These are phyloP conservation scores for Holothuria scabra DNA, from an alignment of 53 echinoderm and acorn worm species.

Conservation along the genomic window DNA sequence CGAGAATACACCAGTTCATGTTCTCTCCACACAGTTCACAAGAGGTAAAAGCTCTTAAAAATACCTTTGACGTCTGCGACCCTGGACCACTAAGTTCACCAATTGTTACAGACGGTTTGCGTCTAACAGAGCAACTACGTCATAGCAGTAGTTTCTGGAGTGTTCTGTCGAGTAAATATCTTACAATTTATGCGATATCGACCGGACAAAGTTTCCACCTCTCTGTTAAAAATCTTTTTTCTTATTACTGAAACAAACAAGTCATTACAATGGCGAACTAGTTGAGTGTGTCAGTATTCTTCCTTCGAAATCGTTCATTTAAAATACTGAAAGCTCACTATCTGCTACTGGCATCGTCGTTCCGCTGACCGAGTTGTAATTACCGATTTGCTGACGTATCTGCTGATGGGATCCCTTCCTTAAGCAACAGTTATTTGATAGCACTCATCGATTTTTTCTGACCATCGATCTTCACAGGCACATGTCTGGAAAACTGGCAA, in stretches of 20 bases:
- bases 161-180: background rate
- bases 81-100: too few relatives aligned
- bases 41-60: too few relatives aligned
- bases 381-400: constrained; percentile 23
- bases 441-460: constrained; percentile 18
- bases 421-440: background rate
- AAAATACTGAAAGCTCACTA: background rate
- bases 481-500: background rate
- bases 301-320: constrained; percentile 8
- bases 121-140: background rate
- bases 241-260: constrained; percentile 31
- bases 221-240: background rate
- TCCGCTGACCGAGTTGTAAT: constrained; percentile 15
- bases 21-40: too few relatives aligned
- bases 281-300: constrained; percentile 6
- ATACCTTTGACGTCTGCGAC: too few relatives aligned
- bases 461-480: constrained; percentile 17
- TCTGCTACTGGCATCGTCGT: background rate
- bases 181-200: background rate
- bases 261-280: background rate
- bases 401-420: background rate
- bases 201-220: background rate
- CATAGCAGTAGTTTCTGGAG: background rate
- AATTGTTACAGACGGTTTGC: too few relatives aligned
- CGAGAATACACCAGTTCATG: too few relatives aligned